Evolutionary conservation across 23 tunicate species (phyloP), one percentile per base, ranked within the genome.

Genomic region (Trididemnum clinides): DNA sequence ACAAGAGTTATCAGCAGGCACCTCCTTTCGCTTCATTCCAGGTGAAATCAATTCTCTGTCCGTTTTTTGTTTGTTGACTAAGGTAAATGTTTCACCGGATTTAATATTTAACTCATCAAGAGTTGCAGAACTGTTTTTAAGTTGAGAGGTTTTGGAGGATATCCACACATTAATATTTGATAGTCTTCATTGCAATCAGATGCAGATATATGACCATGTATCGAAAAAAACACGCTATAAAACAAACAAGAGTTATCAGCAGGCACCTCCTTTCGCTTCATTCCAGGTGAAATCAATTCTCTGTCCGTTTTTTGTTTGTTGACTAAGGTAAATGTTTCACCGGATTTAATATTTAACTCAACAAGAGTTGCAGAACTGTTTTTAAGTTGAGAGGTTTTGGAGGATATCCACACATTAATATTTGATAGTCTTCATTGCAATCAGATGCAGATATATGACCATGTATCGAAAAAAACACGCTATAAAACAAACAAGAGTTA

Each of bases 1-100:
- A 81, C 98, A 94, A 7, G 98, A 94, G 59, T 94, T 94, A 65
- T 94, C 98, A 0, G 98, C 98, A 26, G 98, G 98, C 12, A 94
- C 98, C 66, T 89, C 94, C 57, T 70, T 85, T 76, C 94, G 70
- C 35, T 64, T 85, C 85, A 94, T 88, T 54, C 28, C 49, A 35
- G 97, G 87, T 64, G 81, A 49, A 3, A 27, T 5, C 15, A 22
- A 22, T 66, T 82, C 74, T 5, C 34, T 80, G 12, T 31, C 21
- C 19, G 23, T 76, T 29, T 79, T 59, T n/a, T 88, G 77, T 32
- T 57, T 88, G 49, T 85, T 82, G 5, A 89, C 94, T 25, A 94
- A 86, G 1, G 94, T 94, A 34, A 94, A 89, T 1, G 94, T 94
- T 71, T 94, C 94, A 3, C 98, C 98, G 54, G 90, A 89, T 29